Evolutionary conservation across 2,797 vertebrate species (phyloP), one percentile per base, ranked within the genome.

Genomic region (Sciurus carolinensis): DNA sequence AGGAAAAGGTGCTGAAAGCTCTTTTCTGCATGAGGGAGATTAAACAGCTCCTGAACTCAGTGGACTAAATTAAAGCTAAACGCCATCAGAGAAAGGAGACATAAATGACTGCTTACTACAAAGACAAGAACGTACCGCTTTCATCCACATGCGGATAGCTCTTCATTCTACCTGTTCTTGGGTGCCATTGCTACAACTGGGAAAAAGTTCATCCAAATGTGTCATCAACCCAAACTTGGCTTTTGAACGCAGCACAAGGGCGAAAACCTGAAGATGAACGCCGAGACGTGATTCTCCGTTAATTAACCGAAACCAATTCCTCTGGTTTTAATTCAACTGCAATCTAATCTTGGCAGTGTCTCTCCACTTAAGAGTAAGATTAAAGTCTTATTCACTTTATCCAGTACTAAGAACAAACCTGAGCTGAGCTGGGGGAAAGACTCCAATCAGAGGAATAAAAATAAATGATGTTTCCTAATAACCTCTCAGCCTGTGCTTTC

Each of bases 21-120:
- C n/a, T 85, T 94, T 96, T 96, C 97, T 84, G 82, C 97, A 75
- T 86, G 92, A 86, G 14, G 83, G 92, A 96, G 52, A 87, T 64
- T 47, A 86, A 73, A 85, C 77, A 57, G 95, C 71, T 52, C 54
- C 72, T 69, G 76, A 71, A 52, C 39, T 50, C 67, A 33, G 64
- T 11, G 42, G 72, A 26, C 44, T 17, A 9, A 42, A 54, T 59
- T 17, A 57, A 95, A 94, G 77, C 59, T 44, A 77, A 33, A 84
- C 36, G 59, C 50, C 66, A 72, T 17, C 3, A 0, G 77, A 79
- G 81, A 88, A 80, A 59, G 8, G 50, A 77, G 57, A 71, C 47
- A 42, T 57, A n/a, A 44, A 75, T 28, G 62, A 26, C 81, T 72
- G 14, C 69, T 52, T 77, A 69, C 72, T 82, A 62, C 57, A 77